Base-by-base conservation (phyloP, 1,140 invertebrate genomes). In the Apis florea region DNA sequence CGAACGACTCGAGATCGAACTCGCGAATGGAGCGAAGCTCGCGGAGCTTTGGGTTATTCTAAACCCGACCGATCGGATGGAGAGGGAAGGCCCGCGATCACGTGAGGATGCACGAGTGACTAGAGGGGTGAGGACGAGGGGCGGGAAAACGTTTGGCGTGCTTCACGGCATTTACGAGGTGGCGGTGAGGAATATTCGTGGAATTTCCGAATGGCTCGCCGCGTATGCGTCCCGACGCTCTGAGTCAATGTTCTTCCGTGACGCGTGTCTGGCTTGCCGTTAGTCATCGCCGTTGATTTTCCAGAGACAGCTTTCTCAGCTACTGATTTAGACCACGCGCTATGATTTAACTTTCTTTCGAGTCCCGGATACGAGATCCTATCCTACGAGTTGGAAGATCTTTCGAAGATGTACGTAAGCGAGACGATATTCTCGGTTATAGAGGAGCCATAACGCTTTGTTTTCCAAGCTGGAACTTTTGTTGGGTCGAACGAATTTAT, bases 21-120 rank as follows among this genome's bases (percentile, higher is more conserved):
- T 90, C 40, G 31, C 88, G 89, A 90, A 88, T 91, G 88, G 63
- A 64, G 68, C 77, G 73, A 82, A 86, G 6, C 31, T 40, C 71
- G 56, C 84, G 61, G 88, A 85, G 89, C 89, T 91, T 90, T 69
- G 79, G 85, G 87, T 89, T 91, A 91, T 91, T 91, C 90, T 91
- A 88, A 87, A 88, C 74, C 76, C 77, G 76, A 63, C 77, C 69
- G 69, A 47, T 26, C 31, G 31, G 54, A 54, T 24, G 79, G 78
- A 83, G 69, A 72, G 83, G 85, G 85, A 85, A 79, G 68, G 58
- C 69, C 54, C 77, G 66, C 47, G 85, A 70, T 89, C 84, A 86
- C 87, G 87, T 88, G 17, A 26, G n/a, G 61, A 64, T 67, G 71
- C 58, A 61, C 40, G 71, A 74, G 68, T 24, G 71, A 13, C 58